These are phyloP conservation scores for Synodontis membranacea DNA, from an alignment of 2,113 vertebrate genomes.

Conservation along the genomic window DNA sequence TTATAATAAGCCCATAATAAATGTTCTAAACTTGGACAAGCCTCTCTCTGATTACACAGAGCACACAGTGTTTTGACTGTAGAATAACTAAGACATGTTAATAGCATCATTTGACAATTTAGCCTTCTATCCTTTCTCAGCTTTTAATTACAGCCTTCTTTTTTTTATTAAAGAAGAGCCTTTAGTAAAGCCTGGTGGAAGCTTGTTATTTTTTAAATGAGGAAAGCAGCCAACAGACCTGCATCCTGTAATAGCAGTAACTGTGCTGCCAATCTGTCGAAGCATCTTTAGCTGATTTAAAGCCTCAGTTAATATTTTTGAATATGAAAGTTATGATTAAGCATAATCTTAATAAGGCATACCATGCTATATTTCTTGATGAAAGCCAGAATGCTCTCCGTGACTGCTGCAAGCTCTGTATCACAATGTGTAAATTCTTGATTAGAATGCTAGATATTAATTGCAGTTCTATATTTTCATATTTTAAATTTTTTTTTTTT, in stretches of 20 bases:
- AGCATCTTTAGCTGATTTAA: background rate
- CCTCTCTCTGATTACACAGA: conserved; percentile 69
- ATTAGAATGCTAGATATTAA: background rate
- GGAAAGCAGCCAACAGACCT: background rate
- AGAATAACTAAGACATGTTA: conserved; percentile 85
- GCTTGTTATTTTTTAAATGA: conserved; percentile 1
- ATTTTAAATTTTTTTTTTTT: too few species aligned
- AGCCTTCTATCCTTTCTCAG: conserved; percentile 82
- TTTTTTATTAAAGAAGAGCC: conserved; percentile 74
- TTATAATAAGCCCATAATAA: conserved; percentile 85
- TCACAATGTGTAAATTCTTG: background rate
- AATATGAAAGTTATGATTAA: conserved; percentile 4
- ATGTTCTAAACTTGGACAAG: conserved; percentile 64
- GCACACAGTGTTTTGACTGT: conserved; percentile 73
- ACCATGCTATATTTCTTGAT: background rate
- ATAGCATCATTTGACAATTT: conserved; percentile 97
- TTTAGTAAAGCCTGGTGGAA: background rate
- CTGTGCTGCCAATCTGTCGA: background rate
- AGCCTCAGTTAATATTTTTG: background rate
- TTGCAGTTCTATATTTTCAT: too few species aligned
- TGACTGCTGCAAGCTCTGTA: background rate
- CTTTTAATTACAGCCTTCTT: conserved; percentile 87
- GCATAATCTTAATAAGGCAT: conserved; percentile 1
- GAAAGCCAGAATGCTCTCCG: background rate
- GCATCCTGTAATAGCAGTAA: background rate